Evolutionary conservation across 2,113 vertebrate genomes (phyloP).

Genomic region (Struthidea cinerea): DNA sequence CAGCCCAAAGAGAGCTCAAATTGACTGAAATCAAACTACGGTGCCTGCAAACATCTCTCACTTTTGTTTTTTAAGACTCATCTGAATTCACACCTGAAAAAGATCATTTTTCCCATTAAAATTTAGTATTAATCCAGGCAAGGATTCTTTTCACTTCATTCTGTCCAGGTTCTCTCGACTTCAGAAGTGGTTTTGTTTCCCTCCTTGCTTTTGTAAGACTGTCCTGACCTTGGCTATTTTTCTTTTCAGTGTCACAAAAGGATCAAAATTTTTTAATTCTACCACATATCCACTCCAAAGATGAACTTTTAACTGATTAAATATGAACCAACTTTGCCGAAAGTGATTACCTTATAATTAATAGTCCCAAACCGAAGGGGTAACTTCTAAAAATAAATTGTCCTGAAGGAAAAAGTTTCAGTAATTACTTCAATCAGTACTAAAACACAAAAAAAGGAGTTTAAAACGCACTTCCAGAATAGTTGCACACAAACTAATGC

Average conservation of each 20-base stretch:
- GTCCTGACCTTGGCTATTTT: not conserved
- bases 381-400: not conserved
- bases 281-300: not conserved
- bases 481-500: not conserved
- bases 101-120: not conserved
- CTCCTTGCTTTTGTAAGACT: not conserved
- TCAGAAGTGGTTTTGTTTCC: not conserved
- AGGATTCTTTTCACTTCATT: not conserved
- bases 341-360: not conserved
- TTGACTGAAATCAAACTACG: not conserved
- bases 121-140: not conserved
- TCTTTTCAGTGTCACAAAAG: not conserved
- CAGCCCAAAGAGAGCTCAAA: not conserved
- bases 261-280: not conserved
- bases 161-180: too few species aligned
- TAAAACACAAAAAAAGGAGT: not conserved
- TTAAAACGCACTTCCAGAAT: not conserved
- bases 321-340: not conserved
- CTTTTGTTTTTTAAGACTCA: not conserved
- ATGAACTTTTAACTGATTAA: not conserved
- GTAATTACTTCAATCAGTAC: not conserved
- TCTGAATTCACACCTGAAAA: not conserved
- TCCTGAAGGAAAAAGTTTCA: not conserved
- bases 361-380: not conserved
- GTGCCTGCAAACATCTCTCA: not conserved